Evolutionary conservation across 2,113 vertebrate genomes (phyloP).

Genomic region (Crotalus viridis): DNA sequence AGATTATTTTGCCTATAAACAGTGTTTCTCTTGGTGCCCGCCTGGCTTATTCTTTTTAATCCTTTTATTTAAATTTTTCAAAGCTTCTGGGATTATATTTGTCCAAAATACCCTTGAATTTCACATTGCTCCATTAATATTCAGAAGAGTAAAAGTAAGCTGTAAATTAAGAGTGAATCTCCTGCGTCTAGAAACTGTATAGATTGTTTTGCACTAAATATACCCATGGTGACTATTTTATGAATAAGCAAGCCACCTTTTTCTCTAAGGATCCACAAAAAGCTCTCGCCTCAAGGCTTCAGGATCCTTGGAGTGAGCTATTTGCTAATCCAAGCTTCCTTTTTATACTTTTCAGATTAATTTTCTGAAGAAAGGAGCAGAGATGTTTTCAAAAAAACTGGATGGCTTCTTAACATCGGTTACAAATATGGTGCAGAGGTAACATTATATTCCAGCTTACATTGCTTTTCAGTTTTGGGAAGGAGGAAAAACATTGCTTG

Average conservation of each 20-base stretch:
- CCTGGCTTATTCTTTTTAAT: background rate
- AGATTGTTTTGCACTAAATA: background rate
- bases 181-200: background rate
- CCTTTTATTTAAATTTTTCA: background rate
- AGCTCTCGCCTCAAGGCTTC: background rate
- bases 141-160: background rate
- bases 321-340: background rate
- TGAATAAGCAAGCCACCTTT: background rate
- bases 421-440: constrained; percentile 87
- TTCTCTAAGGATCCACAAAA: background rate
- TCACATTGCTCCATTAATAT: background rate
- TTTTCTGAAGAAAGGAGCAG: constrained; percentile 93
- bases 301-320: background rate
- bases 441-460: constrained; percentile 35
- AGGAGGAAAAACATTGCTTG: too few species aligned
- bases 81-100: background rate
- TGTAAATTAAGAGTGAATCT: background rate
- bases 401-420: constrained; percentile 86
- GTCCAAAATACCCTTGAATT: background rate
- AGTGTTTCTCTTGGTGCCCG: background rate
- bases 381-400: constrained; percentile 91
- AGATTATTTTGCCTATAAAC: background rate
- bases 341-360: constrained; percentile 77
- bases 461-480: background rate
- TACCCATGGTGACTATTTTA: background rate